Conservation (phyloP, 2,888 invertebrate species). For the Subacronicta megacephala region DNA sequence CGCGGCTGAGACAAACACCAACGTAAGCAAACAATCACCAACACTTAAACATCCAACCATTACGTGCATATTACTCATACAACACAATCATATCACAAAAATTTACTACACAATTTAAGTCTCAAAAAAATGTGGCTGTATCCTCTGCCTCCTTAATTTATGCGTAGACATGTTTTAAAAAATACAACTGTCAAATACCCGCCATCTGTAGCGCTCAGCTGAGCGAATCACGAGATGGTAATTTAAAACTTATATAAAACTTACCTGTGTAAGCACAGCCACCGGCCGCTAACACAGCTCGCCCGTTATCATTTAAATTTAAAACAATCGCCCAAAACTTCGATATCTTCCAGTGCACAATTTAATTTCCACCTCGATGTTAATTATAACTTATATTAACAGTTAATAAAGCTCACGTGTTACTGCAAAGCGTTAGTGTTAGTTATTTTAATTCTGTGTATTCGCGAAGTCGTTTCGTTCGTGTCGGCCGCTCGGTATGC, state of each 20-base stretch:
- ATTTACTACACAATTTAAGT: slow-evolving; percentile 21
- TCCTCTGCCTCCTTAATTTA: slow-evolving; percentile 63
- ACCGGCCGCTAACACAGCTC: slow-evolving; percentile 59
- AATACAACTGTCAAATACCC: slow-evolving; percentile 66
- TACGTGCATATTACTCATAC: slow-evolving; percentile 48
- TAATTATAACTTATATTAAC: slow-evolving; percentile 70
- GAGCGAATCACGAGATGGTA: slow-evolving; percentile 38
- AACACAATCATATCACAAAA: slow-evolving; percentile 32
- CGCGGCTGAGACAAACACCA: slow-evolving; percentile 52
- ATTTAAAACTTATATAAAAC: slow-evolving; percentile 52
- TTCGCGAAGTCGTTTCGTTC: slow-evolving; percentile 84
- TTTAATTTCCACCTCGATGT: slow-evolving; percentile 74
- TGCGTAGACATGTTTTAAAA: slow-evolving; percentile 70
- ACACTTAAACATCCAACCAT: slow-evolving; percentile 55
- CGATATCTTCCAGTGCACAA: slow-evolving; percentile 72
- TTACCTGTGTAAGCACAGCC: slow-evolving; percentile 75
- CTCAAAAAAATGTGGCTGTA: slow-evolving; percentile 25
- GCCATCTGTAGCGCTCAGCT: slow-evolving; percentile 51
- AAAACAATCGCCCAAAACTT: slow-evolving; percentile 57
- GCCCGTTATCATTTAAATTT: slow-evolving; percentile 63
- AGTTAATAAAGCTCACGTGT: slow-evolving; percentile 80
- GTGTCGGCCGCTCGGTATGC: slow-evolving; percentile 79
- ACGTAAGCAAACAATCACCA: slow-evolving; percentile 53
- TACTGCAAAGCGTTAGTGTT: slow-evolving; percentile 74
- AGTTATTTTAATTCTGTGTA: slow-evolving; percentile 64